Evolutionary conservation across 2,888 invertebrate genomes (phyloP).

Genomic region (Therioaphis trifolii): DNA sequence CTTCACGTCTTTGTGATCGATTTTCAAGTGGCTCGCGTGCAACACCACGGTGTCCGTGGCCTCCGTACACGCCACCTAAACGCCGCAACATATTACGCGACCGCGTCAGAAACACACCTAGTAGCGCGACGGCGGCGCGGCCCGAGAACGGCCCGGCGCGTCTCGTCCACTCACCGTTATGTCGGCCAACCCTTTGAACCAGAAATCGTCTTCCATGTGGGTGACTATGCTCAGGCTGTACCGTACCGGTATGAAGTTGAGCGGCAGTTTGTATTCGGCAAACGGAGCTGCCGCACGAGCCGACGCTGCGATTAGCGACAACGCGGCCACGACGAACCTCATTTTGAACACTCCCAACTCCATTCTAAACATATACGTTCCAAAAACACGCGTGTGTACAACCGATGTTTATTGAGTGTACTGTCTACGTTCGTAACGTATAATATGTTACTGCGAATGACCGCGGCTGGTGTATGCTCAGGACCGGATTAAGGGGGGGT

Average conservation of each 20-base stretch:
- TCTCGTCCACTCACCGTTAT: slow-evolving; percentile 74
- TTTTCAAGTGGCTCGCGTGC: slow-evolving; percentile 75
- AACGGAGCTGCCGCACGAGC: too few relatives aligned
- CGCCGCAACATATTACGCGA: too few relatives aligned
- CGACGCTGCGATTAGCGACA: not conserved
- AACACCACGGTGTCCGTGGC: slow-evolving; percentile 75
- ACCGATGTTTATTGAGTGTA: too few relatives aligned
- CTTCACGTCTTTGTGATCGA: slow-evolving; percentile 69
- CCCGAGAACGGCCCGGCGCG: too few relatives aligned
- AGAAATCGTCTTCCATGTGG: slow-evolving; percentile 72
- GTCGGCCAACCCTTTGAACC: slow-evolving; percentile 73
- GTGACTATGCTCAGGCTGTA: slow-evolving; percentile 72
- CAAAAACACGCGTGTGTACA: too few relatives aligned
- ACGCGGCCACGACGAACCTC: not conserved
- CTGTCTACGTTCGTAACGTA: too few relatives aligned
- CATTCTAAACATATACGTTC: slow-evolving; percentile 44
- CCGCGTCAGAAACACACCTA: too few relatives aligned
- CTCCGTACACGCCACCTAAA: slow-evolving; percentile 69
- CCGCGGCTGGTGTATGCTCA: too few relatives aligned
- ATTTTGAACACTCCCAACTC: not conserved
- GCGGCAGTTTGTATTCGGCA: too few relatives aligned
- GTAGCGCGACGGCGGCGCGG: too few relatives aligned
- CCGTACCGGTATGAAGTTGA: slow-evolving; percentile 71
- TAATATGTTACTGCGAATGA: too few relatives aligned
- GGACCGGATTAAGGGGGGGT: too few relatives aligned